Evolutionary conservation across 2,797 vertebrate genomes (phyloP), one percentile per base, ranked within the genome.

Genomic region (Anguilla obscura): DNA sequence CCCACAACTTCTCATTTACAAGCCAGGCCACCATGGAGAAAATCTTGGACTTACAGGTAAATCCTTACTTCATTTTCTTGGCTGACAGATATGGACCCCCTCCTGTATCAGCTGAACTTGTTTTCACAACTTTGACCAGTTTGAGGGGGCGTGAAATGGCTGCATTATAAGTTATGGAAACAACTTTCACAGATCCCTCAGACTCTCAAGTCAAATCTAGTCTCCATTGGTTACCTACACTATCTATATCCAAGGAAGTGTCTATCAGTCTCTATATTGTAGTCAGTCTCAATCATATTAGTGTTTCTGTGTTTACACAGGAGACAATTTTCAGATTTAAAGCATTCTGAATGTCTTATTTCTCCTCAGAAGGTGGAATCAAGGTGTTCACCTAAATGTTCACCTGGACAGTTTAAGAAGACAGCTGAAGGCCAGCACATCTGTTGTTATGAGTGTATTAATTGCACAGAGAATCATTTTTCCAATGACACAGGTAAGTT

Each of bases 361-460:
- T 92, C 48, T 93, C 88, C 90, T 16, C 90, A 98, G 97, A 89
- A 92, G 56, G 91, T 97, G 87, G 89, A 90, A 21, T 98, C 97
- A 12, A 97, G 92, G 76, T 98, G 97, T 87, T 97, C 97, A 76
- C 94, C 92, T 2, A 96, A 94, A 90, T 98, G 97, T 89, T 86
- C 90, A 9, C 96, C 96, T 54, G 98, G 97, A 2, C 91, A 98
- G 93, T 95, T 97, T 92, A 99, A 97, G 92, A 98, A 97, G 92
- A 96, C 96, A 36, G 94, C 94, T 0, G 95, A 95, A 89, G 97
- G 97, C 86, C 96, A 96, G 60, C 97, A 98, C 88, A 97, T 94
- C 2, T 98, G 98, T 87, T 98, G 97, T 91, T 98, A 98, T 52
- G 96, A 97, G 84, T 98, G 97, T 89, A 92, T 96, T 88, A 95